Percentiles rank a stretch among this genome's conserved stretches.
Evolutionary conservation across 2,113 vertebrate genomes (phyloP).

Genomic region (Lonchura striata): DNA sequence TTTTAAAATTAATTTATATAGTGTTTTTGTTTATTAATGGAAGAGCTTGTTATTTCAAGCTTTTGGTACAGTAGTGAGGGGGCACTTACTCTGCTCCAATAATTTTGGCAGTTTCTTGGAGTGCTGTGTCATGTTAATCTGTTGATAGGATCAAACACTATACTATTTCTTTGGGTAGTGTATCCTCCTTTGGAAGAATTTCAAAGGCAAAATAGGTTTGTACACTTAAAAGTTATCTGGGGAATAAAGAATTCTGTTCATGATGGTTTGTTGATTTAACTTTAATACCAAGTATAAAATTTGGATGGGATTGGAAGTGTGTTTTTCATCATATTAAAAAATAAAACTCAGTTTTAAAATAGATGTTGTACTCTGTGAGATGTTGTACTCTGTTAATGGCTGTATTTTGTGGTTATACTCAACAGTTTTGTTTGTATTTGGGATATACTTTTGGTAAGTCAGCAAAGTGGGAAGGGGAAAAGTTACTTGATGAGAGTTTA

Average conservation of each 20-base stretch:
- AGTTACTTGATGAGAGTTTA: neutral
- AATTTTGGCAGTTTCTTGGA: neutral
- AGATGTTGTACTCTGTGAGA: neutral
- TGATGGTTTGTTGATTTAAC: neutral
- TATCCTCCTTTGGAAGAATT: neutral
- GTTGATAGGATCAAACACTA: neutral
- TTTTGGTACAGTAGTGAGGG: neutral
- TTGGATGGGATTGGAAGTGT: neutral
- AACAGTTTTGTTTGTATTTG: neutral
- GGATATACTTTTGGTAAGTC: neutral
- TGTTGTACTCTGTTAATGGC: neutral
- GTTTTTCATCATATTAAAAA: neutral
- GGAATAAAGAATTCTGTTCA: neutral
- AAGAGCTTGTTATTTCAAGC: neutral
- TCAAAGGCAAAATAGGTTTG: neutral
- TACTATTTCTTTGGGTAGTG: neutral
- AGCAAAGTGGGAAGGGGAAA: neutral
- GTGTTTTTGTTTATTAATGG: neutral
- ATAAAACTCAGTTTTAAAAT: neutral
- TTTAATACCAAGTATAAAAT: neutral
- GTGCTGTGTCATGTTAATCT: neutral
- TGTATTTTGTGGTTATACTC: neutral
- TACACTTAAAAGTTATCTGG: neutral
- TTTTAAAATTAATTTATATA: neutral
- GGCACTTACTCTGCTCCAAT: neutral